Conservation (phyloP, 92 coral and sea anemone genomes). For the Plumapathes pennacea region DNA sequence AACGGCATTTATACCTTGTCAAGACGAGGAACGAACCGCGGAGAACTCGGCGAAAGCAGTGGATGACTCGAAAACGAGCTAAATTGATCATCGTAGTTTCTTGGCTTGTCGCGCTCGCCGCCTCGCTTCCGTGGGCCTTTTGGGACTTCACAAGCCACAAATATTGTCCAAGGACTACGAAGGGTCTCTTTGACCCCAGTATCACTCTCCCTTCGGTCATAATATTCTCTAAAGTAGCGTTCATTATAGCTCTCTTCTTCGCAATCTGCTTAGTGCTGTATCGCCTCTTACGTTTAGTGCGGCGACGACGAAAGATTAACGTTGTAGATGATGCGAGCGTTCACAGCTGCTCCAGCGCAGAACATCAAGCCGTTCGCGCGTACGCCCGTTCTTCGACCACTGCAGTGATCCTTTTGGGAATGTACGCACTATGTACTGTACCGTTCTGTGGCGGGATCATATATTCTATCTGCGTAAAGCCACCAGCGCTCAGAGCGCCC, state of each 20-base stretch:
- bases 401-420: slow-evolving; percentile 48
- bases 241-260: slow-evolving; percentile 46
- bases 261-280: slow-evolving; percentile 28
- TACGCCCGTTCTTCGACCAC: slow-evolving; percentile 58
- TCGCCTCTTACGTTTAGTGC: slow-evolving; percentile 41
- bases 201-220: too few species aligned
- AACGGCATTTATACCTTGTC: slow-evolving; percentile 57
- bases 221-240: slow-evolving; percentile 20
- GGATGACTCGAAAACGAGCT: slow-evolving; percentile 31
- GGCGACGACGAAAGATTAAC: slow-evolving; percentile 53
- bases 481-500: slow-evolving; percentile 1
- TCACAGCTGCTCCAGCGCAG: slow-evolving; percentile 28
- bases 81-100: slow-evolving; percentile 27
- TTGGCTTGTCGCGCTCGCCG: slow-evolving; percentile 51
- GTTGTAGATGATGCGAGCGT: slow-evolving; percentile 19
- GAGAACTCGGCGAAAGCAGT: slow-evolving; percentile 32
- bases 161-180: too few species aligned
- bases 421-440: slow-evolving; percentile 30
- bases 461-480: slow-evolving; percentile 24
- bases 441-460: slow-evolving; percentile 53
- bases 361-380: slow-evolving; percentile 34
- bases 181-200: too few species aligned
- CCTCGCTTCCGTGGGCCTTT: slow-evolving; percentile 73
- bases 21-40: too few species aligned
- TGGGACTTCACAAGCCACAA: too few species aligned